phyloP scores from a whole-genome alignment of 2,113 vertebrate species.

The Antennarius striatus region DNA sequence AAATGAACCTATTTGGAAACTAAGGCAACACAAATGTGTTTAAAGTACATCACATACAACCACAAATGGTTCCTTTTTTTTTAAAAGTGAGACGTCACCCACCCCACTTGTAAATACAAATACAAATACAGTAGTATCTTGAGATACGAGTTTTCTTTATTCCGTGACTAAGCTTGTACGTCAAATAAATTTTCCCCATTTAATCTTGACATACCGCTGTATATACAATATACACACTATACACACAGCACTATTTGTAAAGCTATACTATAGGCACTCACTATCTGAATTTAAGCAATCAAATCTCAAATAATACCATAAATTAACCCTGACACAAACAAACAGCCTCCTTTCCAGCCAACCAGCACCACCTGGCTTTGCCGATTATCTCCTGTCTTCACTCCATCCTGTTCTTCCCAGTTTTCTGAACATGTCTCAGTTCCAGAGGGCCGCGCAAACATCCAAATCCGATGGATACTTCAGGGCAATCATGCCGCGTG shows the following conservation, averaged over 20 bases:
- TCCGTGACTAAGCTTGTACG: no score
- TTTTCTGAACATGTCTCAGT: conserved; percentile 28
- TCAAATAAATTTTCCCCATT: no score
- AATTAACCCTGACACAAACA: conserved; percentile 12
- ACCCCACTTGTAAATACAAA: no score
- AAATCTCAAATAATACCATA: conserved; percentile 29
- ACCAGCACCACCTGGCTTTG: conserved; percentile 9
- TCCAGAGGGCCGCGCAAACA: conserved; percentile 18
- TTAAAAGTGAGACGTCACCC: no score
- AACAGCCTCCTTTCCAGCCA: neutral
- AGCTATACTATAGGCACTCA: conserved; percentile 20
- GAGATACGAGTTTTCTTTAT: no score
- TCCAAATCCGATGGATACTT: conserved; percentile 44
- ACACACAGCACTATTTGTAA: neutral
- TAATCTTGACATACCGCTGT: no score
- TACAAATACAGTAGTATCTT: no score
- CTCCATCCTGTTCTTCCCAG: conserved; percentile 9
- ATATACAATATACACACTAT: no score
- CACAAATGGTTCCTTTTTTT: no score
- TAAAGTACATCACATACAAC: no score
- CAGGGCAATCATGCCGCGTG: conserved; percentile 53
- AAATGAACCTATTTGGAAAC: no score
- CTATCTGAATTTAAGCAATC: conserved; percentile 46
- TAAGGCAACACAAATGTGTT: no score
- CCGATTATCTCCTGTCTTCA: conserved; percentile 6